Conservation (phyloP, 2,888 invertebrate genomes). For the Epirrhoe alternata region DNA sequence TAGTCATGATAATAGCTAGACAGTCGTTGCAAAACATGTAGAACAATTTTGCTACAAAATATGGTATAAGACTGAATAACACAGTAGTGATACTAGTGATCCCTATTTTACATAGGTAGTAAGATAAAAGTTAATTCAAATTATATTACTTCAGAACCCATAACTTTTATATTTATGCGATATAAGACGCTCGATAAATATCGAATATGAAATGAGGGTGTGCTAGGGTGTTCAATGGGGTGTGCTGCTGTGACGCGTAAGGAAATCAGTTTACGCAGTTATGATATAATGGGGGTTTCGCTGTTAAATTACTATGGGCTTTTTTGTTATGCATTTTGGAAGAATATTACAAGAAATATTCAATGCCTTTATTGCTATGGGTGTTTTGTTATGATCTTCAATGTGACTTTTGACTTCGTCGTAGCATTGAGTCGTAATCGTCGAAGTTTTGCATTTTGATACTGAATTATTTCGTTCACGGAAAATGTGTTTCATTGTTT, state of each 20-base stretch:
- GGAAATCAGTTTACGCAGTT: slow-evolving; percentile 54
- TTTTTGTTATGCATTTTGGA: slow-evolving; percentile 15
- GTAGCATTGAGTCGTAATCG: not conserved
- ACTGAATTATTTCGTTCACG: not conserved
- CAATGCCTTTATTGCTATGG: not conserved
- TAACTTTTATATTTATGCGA: slow-evolving; percentile 41
- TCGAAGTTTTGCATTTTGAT: not conserved
- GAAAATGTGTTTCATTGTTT: not conserved
- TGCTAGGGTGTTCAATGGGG: slow-evolving; percentile 53
- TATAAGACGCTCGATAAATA: slow-evolving; percentile 57
- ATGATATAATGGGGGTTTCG: slow-evolving; percentile 34
- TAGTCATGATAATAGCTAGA: no score
- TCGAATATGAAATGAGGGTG: slow-evolving; percentile 49
- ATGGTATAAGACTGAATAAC: not conserved
- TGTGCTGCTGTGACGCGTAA: slow-evolving; percentile 50
- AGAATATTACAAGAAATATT: slow-evolving; percentile 6
- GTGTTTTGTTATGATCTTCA: not conserved
- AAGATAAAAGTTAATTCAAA: slow-evolving; percentile 20
- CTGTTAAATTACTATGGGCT: slow-evolving; percentile 27
- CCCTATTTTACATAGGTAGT: not conserved
- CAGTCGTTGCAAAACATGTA: no score
- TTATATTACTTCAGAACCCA: slow-evolving; percentile 31
- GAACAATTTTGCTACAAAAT: not conserved
- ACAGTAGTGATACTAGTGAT: not conserved
- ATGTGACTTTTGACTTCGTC: not conserved